Evolutionary conservation across 2,888 invertebrate genomes (phyloP), one percentile per base, ranked within the genome.

Genomic region (Unio pictorum): DNA sequence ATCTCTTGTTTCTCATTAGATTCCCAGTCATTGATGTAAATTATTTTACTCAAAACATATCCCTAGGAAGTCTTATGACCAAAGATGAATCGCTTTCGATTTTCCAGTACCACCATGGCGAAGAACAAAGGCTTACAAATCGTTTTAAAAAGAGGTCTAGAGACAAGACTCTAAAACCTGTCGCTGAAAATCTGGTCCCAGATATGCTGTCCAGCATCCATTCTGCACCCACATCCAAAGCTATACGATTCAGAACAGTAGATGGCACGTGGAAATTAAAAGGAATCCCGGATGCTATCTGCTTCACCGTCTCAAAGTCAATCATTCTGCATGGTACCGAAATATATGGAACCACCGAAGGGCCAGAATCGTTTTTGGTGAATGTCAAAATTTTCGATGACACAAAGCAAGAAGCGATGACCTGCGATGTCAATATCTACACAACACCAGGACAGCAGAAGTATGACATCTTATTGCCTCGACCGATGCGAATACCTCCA

Each of bases 11-110:
- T 68, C 65, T 78, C 17, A 75, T 87, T 18, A 76, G 84, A 59
- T 86, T 86, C 69, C 84, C 87, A 0, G 75, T 80, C 3, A 81
- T 86, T 80, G 71, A 79, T 23, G 74, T 79, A 3, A 69, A 63
- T 17, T 80, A 76, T 64, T 81, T 79, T 61, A 76, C 78, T 1
- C 75, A 79, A 57, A 72, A 73, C 55, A 75, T 81, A 1, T 76
- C 74, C 4, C 71, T 74, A 23, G 59, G 74, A 26, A 76, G 76
- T 57, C 67, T 80, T 20, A 67, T 80, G 7, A 69, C 78, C 1
- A 65, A 76, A 15, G 72, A 74, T 34, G 80, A 80, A 62, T 63
- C 71, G 1, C 74, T 79, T 1, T 68, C 73, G 0, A 71, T 79
- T 30, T 79, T 70, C 45, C 77, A 77, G 61, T 77, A 72, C 59